Conservation (phyloP, 2,888 invertebrate genomes). For the Pachycephus smyrnensis region DNA sequence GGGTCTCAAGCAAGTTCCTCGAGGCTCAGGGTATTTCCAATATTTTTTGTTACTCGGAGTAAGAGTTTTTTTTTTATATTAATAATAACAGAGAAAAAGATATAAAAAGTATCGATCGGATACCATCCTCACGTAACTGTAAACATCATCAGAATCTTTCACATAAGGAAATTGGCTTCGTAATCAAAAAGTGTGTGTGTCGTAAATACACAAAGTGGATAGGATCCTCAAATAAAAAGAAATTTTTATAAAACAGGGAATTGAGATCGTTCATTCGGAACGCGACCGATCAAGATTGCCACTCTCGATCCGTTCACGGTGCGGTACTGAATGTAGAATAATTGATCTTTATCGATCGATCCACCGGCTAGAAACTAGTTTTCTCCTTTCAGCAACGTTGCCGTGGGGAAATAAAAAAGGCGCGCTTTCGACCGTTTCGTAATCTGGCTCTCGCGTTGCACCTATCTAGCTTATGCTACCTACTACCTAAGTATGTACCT, state of each 20-base stretch:
- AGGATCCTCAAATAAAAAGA: not conserved
- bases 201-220: not conserved
- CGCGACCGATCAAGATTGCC: not conserved
- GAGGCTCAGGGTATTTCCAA: not conserved
- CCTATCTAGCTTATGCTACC: not conserved
- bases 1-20: not conserved
- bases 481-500: not conserved
- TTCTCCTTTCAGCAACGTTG: conserved; percentile 30
- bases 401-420: conserved; percentile 38
- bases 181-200: not conserved
- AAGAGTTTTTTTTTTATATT: not conserved
- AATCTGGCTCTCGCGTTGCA: conserved; percentile 14
- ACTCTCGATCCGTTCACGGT: not conserved
- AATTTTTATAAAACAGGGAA: not conserved
- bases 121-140: not conserved
- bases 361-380: conserved; percentile 17
- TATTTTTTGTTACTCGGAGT: not conserved
- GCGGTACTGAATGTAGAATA: not conserved
- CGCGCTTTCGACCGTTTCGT: conserved; percentile 43
- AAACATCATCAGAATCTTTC: not conserved
- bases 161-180: not conserved
- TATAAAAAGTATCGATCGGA: not conserved
- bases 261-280: not conserved
- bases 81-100: not conserved
- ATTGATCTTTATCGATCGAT: conserved; percentile 32